These are phyloP conservation scores for Pelusios castaneus DNA, from an alignment of 2,113 vertebrate genomes.

Conservation along the genomic window DNA sequence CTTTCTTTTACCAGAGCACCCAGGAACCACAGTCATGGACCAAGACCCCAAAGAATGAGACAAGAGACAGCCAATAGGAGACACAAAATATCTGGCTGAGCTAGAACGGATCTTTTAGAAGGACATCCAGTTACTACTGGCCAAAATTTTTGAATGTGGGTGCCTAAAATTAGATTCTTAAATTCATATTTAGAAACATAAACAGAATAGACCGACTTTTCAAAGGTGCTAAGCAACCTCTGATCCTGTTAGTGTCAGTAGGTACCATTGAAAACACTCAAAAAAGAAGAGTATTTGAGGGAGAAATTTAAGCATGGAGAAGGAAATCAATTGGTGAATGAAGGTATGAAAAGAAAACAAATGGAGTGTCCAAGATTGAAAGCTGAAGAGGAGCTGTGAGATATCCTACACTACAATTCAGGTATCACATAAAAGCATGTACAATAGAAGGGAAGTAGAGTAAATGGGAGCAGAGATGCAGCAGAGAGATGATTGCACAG, in stretches of 20 bases:
- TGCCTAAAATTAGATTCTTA: background rate
- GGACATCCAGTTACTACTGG: background rate
- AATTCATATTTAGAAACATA: background rate
- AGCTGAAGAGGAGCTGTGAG: background rate
- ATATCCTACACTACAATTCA: background rate
- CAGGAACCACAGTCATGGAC: background rate
- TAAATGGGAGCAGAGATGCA: background rate
- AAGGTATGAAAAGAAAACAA: background rate
- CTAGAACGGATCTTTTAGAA: background rate
- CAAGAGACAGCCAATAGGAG: background rate
- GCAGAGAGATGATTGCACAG: background rate
- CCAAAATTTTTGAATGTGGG: background rate
- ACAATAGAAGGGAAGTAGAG: fast-evolving
- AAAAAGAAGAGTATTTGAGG: background rate
- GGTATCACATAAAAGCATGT: background rate
- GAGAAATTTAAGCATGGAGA: background rate
- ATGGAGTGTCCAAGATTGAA: background rate
- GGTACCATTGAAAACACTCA: background rate
- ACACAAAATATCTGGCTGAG: background rate
- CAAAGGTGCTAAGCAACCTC: background rate
- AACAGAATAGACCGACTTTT: background rate
- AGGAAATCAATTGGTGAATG: background rate
- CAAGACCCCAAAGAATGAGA: background rate
- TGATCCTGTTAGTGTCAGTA: background rate
- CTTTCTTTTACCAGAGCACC: background rate